Conservation (phyloP, 2,113 vertebrate genomes). For the Gambusia holbrooki region DNA sequence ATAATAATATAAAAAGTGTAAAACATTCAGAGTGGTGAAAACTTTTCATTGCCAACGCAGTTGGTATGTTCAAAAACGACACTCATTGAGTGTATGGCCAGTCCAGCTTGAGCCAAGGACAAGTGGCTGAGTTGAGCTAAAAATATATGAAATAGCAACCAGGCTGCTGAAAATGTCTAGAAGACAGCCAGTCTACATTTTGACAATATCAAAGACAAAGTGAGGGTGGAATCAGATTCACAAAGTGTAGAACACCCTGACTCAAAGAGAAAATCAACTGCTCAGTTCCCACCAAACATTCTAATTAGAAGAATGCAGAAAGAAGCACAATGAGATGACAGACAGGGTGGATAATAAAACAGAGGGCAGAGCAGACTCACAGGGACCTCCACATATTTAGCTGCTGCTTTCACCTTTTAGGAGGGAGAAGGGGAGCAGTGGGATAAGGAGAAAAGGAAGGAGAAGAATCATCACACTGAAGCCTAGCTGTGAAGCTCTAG, state of each 20-base stretch:
- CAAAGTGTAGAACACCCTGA: not conserved
- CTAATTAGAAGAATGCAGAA: conserved; percentile 7
- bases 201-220: not conserved
- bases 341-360: conserved; percentile 39
- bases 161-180: not conserved
- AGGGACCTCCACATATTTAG: conserved; percentile 96
- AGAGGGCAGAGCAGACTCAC: conserved; percentile 82
- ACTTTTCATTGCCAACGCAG: no score
- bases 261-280: conserved; percentile 20
- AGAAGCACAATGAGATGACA: conserved; percentile 26
- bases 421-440: not conserved
- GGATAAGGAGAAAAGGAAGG: conserved; percentile 49
- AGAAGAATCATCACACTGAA: conserved; percentile 63
- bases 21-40: no score
- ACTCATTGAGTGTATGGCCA: not conserved
- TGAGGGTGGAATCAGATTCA: not conserved
- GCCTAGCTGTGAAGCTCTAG: conserved; percentile 46
- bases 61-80: no score
- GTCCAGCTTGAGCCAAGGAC: not conserved
- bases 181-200: not conserved
- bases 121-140: not conserved
- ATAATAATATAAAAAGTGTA: no score
- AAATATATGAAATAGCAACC: not conserved
- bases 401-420: conserved; percentile 93
- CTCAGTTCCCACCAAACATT: conserved; percentile 28